Evolutionary conservation across 2,888 invertebrate species (phyloP), one percentile per base, ranked within the genome.

Genomic region (Smittia sp.): DNA sequence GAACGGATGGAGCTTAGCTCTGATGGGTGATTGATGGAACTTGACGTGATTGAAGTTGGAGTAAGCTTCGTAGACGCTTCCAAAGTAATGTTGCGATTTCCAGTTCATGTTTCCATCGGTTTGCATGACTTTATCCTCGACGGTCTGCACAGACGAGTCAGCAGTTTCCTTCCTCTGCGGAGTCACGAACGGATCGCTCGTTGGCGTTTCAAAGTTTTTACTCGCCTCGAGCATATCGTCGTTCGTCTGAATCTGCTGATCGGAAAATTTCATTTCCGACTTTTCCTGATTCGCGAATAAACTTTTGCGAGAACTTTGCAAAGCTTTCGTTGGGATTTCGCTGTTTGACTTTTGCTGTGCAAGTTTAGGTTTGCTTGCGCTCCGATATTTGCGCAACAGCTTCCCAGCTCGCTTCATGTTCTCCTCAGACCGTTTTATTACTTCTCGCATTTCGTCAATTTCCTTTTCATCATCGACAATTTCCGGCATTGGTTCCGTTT

Each of bases 391-490:
- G 1, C 9, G 18, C 18, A 62, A 20, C 22, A 62, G 13, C 20
- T 18, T 20, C 1, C 18, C 13, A 2, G 62, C 62, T 18, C 25
- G 20, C 22, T 24, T 20, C 13, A 62, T 62, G 25, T 62, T 62
- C 13, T 62, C 62, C 22, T 62, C 62, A n/a, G 62, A 62, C 22
- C 13, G 25, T 62, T 62, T 62, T 22, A 62, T 62, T 20, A 62
- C 22, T 20, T n/a, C 20, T 20, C 20, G n/a, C 25, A 62, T 62
- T n/a, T 62, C 62, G 4, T n/a, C 62, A 24, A 22, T n/a, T 18
- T n/a, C 25, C 13, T 62, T 62, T 32, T 9, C 32, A 20, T 62
- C 62, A 9, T 22, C 13, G 15, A 62, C 62, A 22, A 13, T 13
- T 13, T 22, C 20, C 32, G 3, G 3, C 9, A 3, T 32, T 15